These are phyloP conservation scores for Rhinatrema bivittatum DNA, from an alignment of 2,797 vertebrate species.

Conservation along the genomic window DNA sequence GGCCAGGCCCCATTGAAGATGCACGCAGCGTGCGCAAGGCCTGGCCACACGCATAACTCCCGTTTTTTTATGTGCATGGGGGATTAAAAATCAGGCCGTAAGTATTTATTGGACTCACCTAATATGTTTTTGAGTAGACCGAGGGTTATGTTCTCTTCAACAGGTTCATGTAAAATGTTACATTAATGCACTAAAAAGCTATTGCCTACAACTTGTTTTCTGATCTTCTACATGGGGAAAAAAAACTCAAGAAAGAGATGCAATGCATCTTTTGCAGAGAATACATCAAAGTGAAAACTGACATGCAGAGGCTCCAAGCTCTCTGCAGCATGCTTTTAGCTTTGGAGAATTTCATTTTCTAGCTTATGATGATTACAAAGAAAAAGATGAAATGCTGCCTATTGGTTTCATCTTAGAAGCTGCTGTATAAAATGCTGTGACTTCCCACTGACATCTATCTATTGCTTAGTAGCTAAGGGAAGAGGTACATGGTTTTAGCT, in stretches of 20 bases:
- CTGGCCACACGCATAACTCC: too few relatives aligned
- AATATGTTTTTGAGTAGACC: too few relatives aligned
- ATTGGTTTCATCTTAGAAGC: constrained; percentile 55
- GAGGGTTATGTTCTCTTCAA: too few relatives aligned
- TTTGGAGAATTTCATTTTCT: constrained; percentile 62
- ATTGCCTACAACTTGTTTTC: too few relatives aligned
- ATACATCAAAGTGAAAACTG: constrained; percentile 57
- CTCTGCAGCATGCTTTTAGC: constrained; percentile 58
- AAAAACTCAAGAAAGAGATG: constrained; percentile 37
- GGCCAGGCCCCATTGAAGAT: too few relatives aligned
- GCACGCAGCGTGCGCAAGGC: too few relatives aligned
- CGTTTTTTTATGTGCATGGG: too few relatives aligned
- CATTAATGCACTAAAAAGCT: too few relatives aligned
- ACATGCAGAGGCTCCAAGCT: constrained; percentile 46
- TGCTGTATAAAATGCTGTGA: constrained; percentile 49
- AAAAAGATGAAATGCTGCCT: constrained; percentile 51
- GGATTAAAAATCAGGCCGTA: too few relatives aligned
- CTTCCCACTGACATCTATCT: constrained; percentile 44
- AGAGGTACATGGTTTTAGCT: constrained; percentile 5
- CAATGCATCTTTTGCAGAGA: constrained; percentile 19
- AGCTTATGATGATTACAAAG: constrained; percentile 54
- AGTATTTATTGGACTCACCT: too few relatives aligned
- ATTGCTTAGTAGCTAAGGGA: constrained; percentile 24
- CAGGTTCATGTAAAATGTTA: too few relatives aligned
- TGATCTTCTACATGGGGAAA: too few relatives aligned